Evolutionary conservation across 2,113 vertebrate genomes (phyloP).

Genomic region (Carassius auratus): DNA sequence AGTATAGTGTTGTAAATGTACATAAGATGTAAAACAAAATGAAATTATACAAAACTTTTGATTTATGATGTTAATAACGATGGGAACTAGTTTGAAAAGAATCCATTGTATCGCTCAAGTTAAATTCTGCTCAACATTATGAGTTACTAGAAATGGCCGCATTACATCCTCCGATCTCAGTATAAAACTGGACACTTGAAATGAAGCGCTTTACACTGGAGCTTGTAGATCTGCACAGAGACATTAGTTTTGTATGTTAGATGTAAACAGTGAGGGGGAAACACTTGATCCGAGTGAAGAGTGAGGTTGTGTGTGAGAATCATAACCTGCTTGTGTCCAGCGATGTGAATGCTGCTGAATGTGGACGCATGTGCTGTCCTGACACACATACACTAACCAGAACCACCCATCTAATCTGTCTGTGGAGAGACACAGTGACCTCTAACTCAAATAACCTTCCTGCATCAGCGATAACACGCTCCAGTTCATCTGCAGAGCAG

Average conservation of each 20-base stretch:
- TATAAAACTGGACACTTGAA: no score
- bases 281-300: background rate
- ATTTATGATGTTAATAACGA: no score
- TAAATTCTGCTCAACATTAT: no score
- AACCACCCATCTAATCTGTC: constrained; percentile 31
- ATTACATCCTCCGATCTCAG: no score
- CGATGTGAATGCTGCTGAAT: constrained; percentile 65
- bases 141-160: no score
- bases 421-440: constrained; percentile 22
- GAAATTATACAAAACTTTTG: no score
- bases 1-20: no score
- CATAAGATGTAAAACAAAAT: no score
- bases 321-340: constrained; percentile 86
- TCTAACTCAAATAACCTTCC: background rate
- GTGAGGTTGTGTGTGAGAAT: constrained; percentile 64
- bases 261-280: background rate
- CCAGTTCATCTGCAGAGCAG: background rate
- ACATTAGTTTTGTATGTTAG: constrained; percentile 6
- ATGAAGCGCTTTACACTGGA: no score
- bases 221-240: background rate
- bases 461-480: background rate
- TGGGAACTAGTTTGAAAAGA: no score
- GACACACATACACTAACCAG: constrained; percentile 53
- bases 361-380: constrained; percentile 50
- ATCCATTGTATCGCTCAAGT: no score